These are phyloP conservation scores for Adelphocoris suturalis DNA, from an alignment of 2,888 invertebrate species.

Conservation along the genomic window DNA sequence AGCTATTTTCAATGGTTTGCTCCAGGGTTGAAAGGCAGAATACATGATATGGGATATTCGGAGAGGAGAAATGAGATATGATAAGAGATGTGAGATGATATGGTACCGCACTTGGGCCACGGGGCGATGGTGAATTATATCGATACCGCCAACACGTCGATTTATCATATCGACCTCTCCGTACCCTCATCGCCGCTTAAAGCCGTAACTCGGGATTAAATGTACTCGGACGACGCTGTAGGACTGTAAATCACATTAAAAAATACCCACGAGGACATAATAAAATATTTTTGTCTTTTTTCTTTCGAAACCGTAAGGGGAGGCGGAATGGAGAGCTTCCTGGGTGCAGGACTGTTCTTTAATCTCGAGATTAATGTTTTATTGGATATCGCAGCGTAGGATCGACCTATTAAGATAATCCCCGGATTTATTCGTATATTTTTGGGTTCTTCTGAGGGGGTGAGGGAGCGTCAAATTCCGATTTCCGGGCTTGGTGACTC, in stretches of 20 bases:
- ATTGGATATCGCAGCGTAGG: not conserved
- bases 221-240: not conserved
- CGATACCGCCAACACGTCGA: conserved; percentile 47
- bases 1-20: too few species aligned
- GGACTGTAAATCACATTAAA: not conserved
- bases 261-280: not conserved
- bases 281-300: not conserved
- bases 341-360: not conserved
- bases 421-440: not conserved
- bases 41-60: too few species aligned
- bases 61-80: too few species aligned
- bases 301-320: not conserved
- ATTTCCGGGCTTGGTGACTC: too few species aligned
- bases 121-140: not conserved
- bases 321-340: not conserved
- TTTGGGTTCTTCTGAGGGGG: not conserved
- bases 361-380: conserved; percentile 31
- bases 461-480: too few species aligned
- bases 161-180: conserved; percentile 41
- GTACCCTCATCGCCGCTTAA: conserved; percentile 4
- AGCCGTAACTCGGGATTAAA: conserved; percentile 47
- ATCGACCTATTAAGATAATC: conserved; percentile 17
- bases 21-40: too few species aligned
- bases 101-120: not conserved
- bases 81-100: not conserved